A percentile compares a stretch with the other conserved stretches of the same genome.
Conservation (phyloP, 1,140 invertebrate species). For the Trypoxylus dichotomus region DNA sequence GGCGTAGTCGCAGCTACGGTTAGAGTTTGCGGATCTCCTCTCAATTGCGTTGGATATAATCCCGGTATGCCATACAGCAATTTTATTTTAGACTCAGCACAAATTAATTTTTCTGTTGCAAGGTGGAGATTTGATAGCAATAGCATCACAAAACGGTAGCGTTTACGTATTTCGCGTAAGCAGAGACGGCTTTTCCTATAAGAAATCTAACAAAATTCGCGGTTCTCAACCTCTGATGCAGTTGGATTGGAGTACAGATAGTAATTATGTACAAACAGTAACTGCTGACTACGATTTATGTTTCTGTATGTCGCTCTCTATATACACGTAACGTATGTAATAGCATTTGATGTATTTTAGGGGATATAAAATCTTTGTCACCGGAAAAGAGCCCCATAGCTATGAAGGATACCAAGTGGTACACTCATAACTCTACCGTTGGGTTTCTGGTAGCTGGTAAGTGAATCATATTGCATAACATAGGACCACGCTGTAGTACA, state of each 20-base stretch:
- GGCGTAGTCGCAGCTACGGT: conserved; percentile 81
- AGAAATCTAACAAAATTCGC: conserved; percentile 83
- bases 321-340: background rate
- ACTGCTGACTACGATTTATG: conserved; percentile 91
- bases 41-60: conserved; percentile 84
- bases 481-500: background rate
- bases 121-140: conserved; percentile 88
- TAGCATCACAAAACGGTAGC: conserved; percentile 88
- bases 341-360: conserved; percentile 57
- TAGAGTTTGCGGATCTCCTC: conserved; percentile 80
- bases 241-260: conserved; percentile 90
- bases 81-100: background rate
- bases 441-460: conserved; percentile 82
- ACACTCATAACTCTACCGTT: conserved; percentile 80
- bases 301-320: conserved; percentile 70
- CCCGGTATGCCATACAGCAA: conserved; percentile 65
- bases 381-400: conserved; percentile 81
- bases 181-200: conserved; percentile 83
- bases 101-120: conserved; percentile 40
- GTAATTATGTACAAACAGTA: conserved; percentile 83
- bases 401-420: conserved; percentile 89
- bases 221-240: conserved; percentile 80
- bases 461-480: conserved; percentile 19
- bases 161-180: conserved; percentile 83
- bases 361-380: conserved; percentile 82